phyloP scores from a whole-genome alignment of 2,113 vertebrate species.

The Actenoides lindsayi region DNA sequence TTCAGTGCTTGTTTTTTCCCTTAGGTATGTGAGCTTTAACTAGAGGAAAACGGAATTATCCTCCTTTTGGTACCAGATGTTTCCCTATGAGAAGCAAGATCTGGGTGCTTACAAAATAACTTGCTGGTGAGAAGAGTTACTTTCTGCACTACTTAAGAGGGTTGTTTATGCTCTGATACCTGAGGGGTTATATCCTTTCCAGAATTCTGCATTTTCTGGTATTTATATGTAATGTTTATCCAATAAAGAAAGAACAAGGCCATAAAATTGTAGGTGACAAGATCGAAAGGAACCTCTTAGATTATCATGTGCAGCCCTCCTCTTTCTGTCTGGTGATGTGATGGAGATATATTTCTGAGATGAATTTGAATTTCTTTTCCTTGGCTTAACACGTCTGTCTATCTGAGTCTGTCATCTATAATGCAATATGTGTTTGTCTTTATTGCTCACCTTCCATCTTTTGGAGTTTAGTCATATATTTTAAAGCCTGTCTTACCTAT shows the following conservation, averaged over 20 bases:
- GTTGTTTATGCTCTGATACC: slow-evolving; percentile 39
- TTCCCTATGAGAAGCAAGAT: slow-evolving; percentile 15
- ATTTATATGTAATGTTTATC: background rate
- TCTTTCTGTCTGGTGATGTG: background rate
- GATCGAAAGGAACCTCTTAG: background rate
- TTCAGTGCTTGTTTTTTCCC: background rate
- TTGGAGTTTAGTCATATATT: background rate
- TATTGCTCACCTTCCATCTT: background rate
- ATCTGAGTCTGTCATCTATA: background rate
- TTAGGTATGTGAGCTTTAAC: slow-evolving; percentile 37
- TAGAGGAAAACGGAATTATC: slow-evolving; percentile 27
- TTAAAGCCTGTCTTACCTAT: background rate
- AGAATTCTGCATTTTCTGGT: background rate
- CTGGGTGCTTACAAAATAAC: background rate
- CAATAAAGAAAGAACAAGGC: background rate
- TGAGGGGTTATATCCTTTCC: background rate
- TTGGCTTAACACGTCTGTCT: background rate
- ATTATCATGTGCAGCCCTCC: background rate
- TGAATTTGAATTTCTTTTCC: background rate
- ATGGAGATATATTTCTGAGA: background rate
- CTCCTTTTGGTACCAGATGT: slow-evolving; percentile 30
- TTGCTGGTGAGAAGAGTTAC: background rate
- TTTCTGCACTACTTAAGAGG: background rate
- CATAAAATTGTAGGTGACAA: background rate
- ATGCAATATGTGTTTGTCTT: background rate